Evolutionary conservation across 64 coral and sea anemone species (phyloP), one percentile per base, ranked within the genome.

Genomic region (Pocillopora damicornis): DNA sequence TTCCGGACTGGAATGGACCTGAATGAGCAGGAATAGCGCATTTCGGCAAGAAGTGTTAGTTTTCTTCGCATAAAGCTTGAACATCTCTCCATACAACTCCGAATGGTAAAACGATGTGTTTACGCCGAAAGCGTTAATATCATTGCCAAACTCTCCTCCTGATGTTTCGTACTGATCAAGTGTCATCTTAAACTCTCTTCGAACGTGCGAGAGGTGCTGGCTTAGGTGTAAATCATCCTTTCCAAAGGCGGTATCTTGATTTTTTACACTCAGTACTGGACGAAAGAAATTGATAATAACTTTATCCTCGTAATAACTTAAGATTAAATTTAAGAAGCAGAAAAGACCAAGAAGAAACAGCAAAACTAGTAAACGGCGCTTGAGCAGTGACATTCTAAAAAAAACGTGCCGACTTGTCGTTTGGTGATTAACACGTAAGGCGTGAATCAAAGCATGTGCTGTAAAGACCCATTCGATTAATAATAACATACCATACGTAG

Each of bases 1-100:
- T 42, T 78, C 7, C 5, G 76, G 76, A 78, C 76, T 59, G 45
- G 76, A 78, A 51, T 78, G 76, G 45, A 78, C 51, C 58, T 78
- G 76, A 78, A 78, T 78, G 1, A 78, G 45, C 1, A 58, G 56
- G 45, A 78, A 78, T 59, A 59, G 76, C 17, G 58, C 18, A 20
- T 59, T 23, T 10, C 51, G 58, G 51, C 76, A 78, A 78, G 58
- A 57, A 59, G n/a, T 26, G 11, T 78, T 78, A 7, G 58, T 51
- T 51, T 51, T 7, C 42, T 51, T 51, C 42, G 0, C 42, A 51
- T 51, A 51, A 51, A 51, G 76, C 9, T 78, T 76, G 8, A 4
- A 5, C 58, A 60, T 8, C 10, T 78, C 23, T 78, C 76, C 51
- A 22, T 1, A 1, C 2, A 38, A 76, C 37, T 14, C 15, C 36